Percentiles rank a stretch among this genome's conserved stretches.
phyloP scores from a whole-genome alignment of 2,797 vertebrate species.

The Pseudocheirus occidentalis region DNA sequence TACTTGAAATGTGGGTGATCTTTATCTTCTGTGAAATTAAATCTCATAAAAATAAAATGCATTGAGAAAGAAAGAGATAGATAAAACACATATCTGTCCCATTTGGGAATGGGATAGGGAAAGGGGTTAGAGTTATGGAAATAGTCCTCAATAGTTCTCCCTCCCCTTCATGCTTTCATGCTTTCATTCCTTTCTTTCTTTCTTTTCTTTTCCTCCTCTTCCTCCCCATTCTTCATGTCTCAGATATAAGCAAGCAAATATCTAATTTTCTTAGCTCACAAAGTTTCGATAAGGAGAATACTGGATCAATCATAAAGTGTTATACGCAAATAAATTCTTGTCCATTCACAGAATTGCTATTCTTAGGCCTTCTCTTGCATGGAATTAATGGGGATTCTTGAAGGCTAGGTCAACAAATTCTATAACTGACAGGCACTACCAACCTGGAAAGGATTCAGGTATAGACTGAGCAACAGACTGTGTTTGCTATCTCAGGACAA shows the following conservation, averaged over 20 bases:
- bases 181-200: not conserved
- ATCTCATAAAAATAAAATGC: not conserved
- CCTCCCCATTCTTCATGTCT: too few species aligned
- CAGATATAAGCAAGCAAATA: too few species aligned
- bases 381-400: not conserved
- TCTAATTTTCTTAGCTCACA: too few species aligned
- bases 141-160: not conserved
- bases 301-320: not conserved
- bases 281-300: not conserved
- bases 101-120: not conserved
- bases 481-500: not conserved
- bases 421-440: not conserved
- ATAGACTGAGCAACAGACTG: too few species aligned
- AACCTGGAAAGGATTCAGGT: not conserved
- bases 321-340: not conserved
- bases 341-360: not conserved
- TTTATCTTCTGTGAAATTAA: constrained; percentile 6
- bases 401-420: not conserved
- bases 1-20: not conserved
- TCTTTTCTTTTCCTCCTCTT: too few species aligned
- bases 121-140: not conserved
- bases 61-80: not conserved
- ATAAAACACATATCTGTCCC: not conserved
- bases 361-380: not conserved
- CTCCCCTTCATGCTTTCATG: not conserved